A percentile compares a stretch with the other conserved stretches of the same genome.
phyloP scores from a whole-genome alignment of 2,113 vertebrate genomes.

The Perca schrenkii region DNA sequence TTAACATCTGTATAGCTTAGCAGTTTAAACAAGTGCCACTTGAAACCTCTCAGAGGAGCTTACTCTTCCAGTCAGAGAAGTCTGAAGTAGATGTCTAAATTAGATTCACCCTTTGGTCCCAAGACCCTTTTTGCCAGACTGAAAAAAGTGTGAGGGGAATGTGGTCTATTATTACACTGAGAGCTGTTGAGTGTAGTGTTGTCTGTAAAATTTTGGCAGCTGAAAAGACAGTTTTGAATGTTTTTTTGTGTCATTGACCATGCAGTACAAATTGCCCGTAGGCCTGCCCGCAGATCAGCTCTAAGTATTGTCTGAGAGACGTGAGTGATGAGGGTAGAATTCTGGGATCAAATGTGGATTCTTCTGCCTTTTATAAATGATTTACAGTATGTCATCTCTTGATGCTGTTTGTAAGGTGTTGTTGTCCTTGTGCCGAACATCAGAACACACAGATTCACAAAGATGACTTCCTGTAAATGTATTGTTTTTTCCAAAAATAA shows the following conservation, averaged over 20 bases:
- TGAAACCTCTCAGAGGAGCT: constrained; percentile 67
- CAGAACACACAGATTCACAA: neutral
- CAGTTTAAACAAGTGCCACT: constrained; percentile 74
- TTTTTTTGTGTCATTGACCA: constrained; percentile 2
- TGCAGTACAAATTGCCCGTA: constrained; percentile 8
- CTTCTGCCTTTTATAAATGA: neutral
- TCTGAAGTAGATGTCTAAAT: constrained; percentile 70
- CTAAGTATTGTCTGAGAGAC: neutral
- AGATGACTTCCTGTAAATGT: constrained; percentile 9
- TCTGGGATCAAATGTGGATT: constrained; percentile 26
- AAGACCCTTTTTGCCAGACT: constrained; percentile 19
- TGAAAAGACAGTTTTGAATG: constrained; percentile 11
- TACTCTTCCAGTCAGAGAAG: constrained; percentile 49
- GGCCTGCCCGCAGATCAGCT: constrained; percentile 6
- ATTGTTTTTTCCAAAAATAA: constrained; percentile 3
- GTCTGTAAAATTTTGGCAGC: neutral
- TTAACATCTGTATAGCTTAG: constrained; percentile 72
- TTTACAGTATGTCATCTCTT: neutral
- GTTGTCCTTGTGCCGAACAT: neutral
- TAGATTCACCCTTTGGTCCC: constrained; percentile 45
- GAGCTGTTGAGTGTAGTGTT: constrained; percentile 16
- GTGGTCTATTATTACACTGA: constrained; percentile 36
- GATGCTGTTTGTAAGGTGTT: constrained; percentile 5
- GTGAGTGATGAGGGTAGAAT: constrained; percentile 27
- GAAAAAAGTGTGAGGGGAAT: constrained; percentile 24